Evolutionary conservation across 2,888 invertebrate species (phyloP).

Genomic region (Drosophila buzzatii): DNA sequence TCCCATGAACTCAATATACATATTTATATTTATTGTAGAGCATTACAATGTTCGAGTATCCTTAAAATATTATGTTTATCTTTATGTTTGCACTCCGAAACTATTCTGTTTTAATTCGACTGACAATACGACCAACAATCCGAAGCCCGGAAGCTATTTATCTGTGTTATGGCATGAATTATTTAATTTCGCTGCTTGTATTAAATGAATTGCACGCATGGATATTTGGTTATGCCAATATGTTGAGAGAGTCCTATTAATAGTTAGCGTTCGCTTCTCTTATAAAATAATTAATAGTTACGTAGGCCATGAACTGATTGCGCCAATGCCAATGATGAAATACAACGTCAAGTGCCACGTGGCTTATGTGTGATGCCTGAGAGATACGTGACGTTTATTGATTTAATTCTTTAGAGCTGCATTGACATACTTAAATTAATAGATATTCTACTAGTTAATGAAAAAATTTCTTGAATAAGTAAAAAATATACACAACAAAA

Average conservation of each 20-base stretch:
- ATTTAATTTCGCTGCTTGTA: conserved; percentile 30
- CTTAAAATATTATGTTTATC: not conserved
- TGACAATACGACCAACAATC: conserved; percentile 1
- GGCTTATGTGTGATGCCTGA: conserved; percentile 37
- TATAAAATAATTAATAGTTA: conserved; percentile 34
- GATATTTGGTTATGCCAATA: conserved; percentile 55
- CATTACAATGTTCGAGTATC: not conserved
- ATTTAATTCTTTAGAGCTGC: not conserved
- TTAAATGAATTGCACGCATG: conserved; percentile 41
- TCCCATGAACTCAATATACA: not conserved
- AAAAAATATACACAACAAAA: conserved; percentile 1
- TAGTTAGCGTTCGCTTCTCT: conserved; percentile 32
- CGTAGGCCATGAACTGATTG: conserved; percentile 27
- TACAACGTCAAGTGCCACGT: conserved; percentile 26
- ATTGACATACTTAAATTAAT: not conserved
- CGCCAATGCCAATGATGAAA: not conserved
- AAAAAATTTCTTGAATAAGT: conserved; percentile 9
- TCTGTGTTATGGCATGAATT: conserved; percentile 36
- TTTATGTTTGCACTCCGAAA: not conserved
- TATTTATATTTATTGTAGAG: not conserved
- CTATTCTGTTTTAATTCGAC: not conserved
- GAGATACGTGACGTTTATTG: conserved; percentile 34
- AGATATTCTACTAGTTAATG: conserved; percentile 9
- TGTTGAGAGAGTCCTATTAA: conserved; percentile 26
- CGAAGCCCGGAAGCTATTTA: conserved; percentile 7